phyloP scores from a whole-genome alignment of 2,797 vertebrate genomes.

The Garrulus glandarius region DNA sequence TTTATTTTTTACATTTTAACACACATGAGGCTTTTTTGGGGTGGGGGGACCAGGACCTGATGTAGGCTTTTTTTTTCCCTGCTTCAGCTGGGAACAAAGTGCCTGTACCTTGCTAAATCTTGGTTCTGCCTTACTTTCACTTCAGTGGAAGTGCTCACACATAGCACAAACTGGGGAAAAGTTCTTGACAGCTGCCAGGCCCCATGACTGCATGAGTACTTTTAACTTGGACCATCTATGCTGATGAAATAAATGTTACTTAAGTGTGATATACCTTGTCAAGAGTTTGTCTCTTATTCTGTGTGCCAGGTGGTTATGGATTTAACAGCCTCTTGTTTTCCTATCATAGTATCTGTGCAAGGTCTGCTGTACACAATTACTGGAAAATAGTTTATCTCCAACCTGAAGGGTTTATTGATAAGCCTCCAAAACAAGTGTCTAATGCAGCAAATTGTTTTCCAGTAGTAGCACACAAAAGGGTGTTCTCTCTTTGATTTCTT shows the following conservation, averaged over 20 bases:
- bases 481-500: background rate
- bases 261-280: background rate
- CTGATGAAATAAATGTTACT: conserved; percentile 54
- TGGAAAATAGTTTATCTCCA: background rate
- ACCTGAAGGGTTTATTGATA: background rate
- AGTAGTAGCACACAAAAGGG: background rate
- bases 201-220: conserved; percentile 55
- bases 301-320: rapidly evolving
- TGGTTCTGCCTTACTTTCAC: conserved; percentile 70
- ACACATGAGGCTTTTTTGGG: background rate
- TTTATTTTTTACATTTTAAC: conserved; percentile 65
- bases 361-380: rapidly evolving
- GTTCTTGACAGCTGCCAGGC: background rate
- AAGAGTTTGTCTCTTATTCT: background rate
- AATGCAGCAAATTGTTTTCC: background rate
- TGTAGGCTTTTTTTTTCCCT: conserved; percentile 65
- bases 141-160: conserved; percentile 50
- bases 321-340: background rate
- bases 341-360: rapidly evolving
- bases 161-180: conserved; percentile 48
- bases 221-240: conserved; percentile 55
- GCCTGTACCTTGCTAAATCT: conserved; percentile 76
- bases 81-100: conserved; percentile 77
- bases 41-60: conserved; percentile 42
- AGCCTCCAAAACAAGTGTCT: background rate